Conservation (phyloP, 2,113 vertebrate genomes). For the Vidua chalybeata region DNA sequence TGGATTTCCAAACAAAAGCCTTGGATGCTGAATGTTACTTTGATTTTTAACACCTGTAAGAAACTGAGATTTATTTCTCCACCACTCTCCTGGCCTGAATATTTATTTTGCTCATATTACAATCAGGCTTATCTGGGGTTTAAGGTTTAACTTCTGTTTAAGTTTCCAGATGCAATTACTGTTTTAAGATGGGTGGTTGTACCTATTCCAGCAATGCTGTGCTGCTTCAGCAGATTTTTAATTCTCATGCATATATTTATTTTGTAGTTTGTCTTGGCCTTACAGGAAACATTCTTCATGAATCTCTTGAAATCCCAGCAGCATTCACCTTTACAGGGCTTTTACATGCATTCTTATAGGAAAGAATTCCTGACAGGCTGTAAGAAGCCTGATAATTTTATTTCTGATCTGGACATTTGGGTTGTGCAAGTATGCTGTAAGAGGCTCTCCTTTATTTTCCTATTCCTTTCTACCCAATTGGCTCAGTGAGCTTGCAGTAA, state of each 20-base stretch:
- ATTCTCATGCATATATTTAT: neutral
- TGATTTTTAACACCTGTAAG: constrained; percentile 50
- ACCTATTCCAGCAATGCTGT: neutral
- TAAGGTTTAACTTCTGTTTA: neutral
- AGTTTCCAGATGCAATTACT: neutral
- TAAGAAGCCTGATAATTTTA: neutral
- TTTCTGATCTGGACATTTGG: neutral
- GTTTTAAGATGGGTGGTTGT: neutral
- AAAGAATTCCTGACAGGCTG: neutral
- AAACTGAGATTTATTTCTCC: constrained; percentile 1
- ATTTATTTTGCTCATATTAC: neutral
- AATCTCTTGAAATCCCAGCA: neutral
- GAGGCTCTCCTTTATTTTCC: neutral
- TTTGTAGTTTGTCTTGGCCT: neutral
- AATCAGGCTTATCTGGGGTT: neutral
- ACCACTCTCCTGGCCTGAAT: neutral
- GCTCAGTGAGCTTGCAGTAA: neutral
- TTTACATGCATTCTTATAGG: neutral
- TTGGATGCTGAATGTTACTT: neutral
- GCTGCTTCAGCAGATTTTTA: neutral
- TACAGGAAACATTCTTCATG: neutral
- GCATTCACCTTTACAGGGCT: neutral
- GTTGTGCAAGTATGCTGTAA: neutral
- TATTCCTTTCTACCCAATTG: neutral
- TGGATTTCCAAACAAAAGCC: neutral